Base-by-base conservation (phyloP, 2,797 vertebrate genomes). In the Ciconia nigra region DNA sequence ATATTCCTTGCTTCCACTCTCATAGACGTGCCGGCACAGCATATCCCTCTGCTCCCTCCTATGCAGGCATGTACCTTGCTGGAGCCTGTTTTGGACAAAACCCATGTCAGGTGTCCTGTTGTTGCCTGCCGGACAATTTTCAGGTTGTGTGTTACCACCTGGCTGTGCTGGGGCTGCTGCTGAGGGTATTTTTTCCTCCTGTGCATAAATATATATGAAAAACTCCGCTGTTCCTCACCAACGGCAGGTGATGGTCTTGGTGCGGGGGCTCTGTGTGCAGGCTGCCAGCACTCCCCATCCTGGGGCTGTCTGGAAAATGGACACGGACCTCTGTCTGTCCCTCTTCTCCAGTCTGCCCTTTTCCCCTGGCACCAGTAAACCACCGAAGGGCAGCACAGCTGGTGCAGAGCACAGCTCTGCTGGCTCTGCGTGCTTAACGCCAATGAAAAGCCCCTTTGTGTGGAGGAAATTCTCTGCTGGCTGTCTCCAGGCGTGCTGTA, bases 401-500 rank as follows among this genome's bases (percentile, higher is more conserved):
- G 46, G 55, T 57, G 21, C n/a, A 57, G 44, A 37, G 28, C 28
- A 35, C 28, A 52, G 54, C 29, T 85, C 57, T 61, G 47, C 42
- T 79, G 24, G 33, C 42, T 81, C 37, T 80, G 58, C 4, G 8
- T 11, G 20, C 16, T 8, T 55, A 39, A 35, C 4, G 24, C 33
- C 10, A 39, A 47, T 16, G 19, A 31, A 89, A 76, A 59, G 29
- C 31, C 11, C 19, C 35, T 73, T 59, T 39, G 37, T 35, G 17
- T 15, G 25, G 25, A 39, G 15, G 19, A 46, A 78, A n/a, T 37
- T 59, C 70, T 94, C 83, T 65, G 35, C 39, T 84, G 79, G 46
- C 12, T 0, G 0, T 54, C 65, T 82, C 52, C 78, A 46, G 47
- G 15, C 7, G 3, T 10, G 8, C 42, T 7, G 5, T 71, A 58